A percentile compares a stretch with the other conserved stretches of the same genome.
phyloP scores from a whole-genome alignment of 2,113 vertebrate species.

The Corythoichthys intestinalis region DNA sequence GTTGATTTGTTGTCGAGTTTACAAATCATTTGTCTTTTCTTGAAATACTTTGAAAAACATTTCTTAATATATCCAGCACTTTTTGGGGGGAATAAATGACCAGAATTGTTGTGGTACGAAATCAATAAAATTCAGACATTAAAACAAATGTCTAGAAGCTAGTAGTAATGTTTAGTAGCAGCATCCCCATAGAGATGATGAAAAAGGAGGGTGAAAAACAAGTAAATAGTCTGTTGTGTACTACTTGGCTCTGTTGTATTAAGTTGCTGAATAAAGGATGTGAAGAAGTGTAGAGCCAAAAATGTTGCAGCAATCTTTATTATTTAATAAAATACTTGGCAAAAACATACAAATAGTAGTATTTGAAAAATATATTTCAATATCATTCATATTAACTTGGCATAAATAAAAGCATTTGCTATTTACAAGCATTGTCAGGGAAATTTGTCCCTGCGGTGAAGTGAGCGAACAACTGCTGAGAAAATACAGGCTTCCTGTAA shows the following conservation, averaged over 20 bases:
- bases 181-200: no score
- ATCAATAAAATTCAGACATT: not conserved
- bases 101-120: not conserved
- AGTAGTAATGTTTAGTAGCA: no score
- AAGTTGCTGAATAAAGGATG: not conserved
- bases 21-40: slow-evolving; percentile 16
- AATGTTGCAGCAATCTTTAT: slow-evolving; percentile 40
- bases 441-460: not conserved
- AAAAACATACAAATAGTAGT: slow-evolving; percentile 35
- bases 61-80: slow-evolving; percentile 2
- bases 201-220: no score
- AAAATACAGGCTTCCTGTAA: not conserved
- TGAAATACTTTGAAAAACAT: slow-evolving; percentile 21
- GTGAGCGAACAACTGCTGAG: slow-evolving; percentile 9
- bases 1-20: slow-evolving; percentile 4
- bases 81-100: not conserved
- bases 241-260: not conserved
- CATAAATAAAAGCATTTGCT: slow-evolving; percentile 34
- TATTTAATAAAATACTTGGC: slow-evolving; percentile 18
- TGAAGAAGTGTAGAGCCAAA: slow-evolving; percentile 13
- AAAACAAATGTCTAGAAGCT: no score
- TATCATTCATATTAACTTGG: slow-evolving; percentile 7
- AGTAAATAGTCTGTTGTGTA: not conserved
- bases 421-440: slow-evolving; percentile 37
- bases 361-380: slow-evolving; percentile 44